Evolutionary conservation across 2,888 invertebrate genomes (phyloP).

Genomic region (Leptinotarsa haldemani): DNA sequence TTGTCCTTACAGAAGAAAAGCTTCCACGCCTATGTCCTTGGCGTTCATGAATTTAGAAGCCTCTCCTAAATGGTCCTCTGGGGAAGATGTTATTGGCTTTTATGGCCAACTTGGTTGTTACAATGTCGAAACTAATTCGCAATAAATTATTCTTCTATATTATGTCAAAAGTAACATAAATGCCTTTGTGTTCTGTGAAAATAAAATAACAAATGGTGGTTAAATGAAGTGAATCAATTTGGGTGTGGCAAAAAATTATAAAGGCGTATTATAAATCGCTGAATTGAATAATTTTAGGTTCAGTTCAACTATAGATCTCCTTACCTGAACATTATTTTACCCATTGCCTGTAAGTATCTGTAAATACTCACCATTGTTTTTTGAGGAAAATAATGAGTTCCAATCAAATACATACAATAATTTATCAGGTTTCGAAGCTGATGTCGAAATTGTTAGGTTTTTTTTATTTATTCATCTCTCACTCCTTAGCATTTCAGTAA

Average conservation of each 20-base stretch:
- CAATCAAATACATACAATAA: no score
- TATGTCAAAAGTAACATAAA: slow-evolving; percentile 36
- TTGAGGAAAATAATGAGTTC: no score
- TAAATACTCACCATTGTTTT: background rate
- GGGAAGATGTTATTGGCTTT: slow-evolving; percentile 25
- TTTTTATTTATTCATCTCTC: no score
- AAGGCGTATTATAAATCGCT: slow-evolving; percentile 17
- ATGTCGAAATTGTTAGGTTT: no score
- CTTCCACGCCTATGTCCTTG: background rate
- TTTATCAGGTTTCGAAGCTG: no score
- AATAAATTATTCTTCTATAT: slow-evolving; percentile 35
- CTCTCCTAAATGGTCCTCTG: slow-evolving; percentile 20
- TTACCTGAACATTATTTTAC: background rate
- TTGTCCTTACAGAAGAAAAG: background rate
- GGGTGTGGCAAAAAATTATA: slow-evolving; percentile 24
- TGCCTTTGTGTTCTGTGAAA: slow-evolving; percentile 34
- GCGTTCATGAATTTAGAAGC: slow-evolving; percentile 3
- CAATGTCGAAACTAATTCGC: slow-evolving; percentile 39
- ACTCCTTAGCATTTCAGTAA: no score
- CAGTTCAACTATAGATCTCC: background rate
- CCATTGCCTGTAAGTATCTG: background rate
- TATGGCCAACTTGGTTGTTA: slow-evolving; percentile 22
- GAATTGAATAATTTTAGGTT: slow-evolving; percentile 21
- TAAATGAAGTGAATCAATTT: slow-evolving; percentile 35
- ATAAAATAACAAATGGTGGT: slow-evolving; percentile 33